Conservation (phyloP, 2,797 vertebrate species). For the Melanotaenia maccullochi region DNA sequence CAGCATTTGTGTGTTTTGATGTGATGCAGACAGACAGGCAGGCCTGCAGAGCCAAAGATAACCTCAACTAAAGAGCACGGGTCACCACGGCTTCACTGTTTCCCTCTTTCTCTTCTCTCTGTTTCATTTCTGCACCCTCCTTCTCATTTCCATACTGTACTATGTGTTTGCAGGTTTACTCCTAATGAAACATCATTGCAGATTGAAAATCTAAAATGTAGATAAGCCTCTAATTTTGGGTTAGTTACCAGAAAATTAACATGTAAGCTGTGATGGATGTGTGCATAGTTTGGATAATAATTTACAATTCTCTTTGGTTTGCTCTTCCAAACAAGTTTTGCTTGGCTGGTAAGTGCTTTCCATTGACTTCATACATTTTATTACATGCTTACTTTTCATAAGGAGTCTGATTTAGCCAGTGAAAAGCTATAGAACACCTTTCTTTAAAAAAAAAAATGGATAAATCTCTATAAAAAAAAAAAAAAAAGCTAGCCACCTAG, state of each 20-base stretch:
- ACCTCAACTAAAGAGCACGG: conserved; percentile 70
- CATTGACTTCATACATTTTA: background rate
- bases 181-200: background rate
- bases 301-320: background rate
- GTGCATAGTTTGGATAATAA: background rate
- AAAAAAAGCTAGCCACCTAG: background rate
- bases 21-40: conserved; percentile 69
- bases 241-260: background rate
- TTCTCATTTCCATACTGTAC: background rate
- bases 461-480: background rate
- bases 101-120: background rate
- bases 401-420: background rate
- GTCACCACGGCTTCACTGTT: conserved; percentile 37
- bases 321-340: background rate
- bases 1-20: conserved; percentile 59
- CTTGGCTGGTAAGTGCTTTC: background rate
- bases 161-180: conserved; percentile 3
- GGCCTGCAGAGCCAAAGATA: conserved; percentile 64
- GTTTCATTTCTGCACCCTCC: conserved; percentile 13
- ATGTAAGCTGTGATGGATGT: background rate
- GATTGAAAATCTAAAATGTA: background rate
- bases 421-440: background rate
- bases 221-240: background rate
- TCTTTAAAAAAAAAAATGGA: background rate
- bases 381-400: background rate